A percentile compares a stretch with the other conserved stretches of the same genome.
phyloP scores from a whole-genome alignment of 2,888 invertebrate genomes.

The Cordilura impudica region DNA sequence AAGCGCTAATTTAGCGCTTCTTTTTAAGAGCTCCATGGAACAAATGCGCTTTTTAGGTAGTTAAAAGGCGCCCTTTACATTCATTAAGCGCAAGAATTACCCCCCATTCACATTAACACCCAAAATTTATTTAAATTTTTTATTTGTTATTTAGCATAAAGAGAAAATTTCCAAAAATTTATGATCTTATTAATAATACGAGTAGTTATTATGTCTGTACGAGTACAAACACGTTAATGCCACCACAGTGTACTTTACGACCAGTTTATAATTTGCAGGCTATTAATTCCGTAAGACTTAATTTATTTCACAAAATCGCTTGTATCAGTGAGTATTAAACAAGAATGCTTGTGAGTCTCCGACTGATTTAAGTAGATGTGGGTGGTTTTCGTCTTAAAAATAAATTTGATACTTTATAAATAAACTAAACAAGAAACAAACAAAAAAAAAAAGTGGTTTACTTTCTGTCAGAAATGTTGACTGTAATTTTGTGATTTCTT shows the following conservation, averaged over 20 bases:
- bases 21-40: too few relatives aligned
- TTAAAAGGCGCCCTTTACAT: too few relatives aligned
- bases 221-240: background rate
- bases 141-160: too few relatives aligned
- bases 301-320: conserved; percentile 33
- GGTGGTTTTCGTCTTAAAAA: background rate
- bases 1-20: too few relatives aligned
- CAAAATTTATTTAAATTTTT: too few relatives aligned
- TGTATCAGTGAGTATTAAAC: background rate
- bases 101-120: too few relatives aligned
- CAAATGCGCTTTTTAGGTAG: too few relatives aligned
- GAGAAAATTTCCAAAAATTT: background rate
- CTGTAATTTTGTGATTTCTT: background rate
- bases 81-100: too few relatives aligned
- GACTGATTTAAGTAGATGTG: conserved; percentile 8
- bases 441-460: background rate
- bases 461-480: background rate
- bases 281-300: conserved; percentile 43
- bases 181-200: background rate
- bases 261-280: conserved; percentile 48
- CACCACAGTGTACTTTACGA: conserved; percentile 22
- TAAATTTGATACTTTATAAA: conserved; percentile 18
- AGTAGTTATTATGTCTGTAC: background rate
- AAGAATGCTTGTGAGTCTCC: background rate
- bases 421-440: background rate